These are phyloP conservation scores for Alectura lathami DNA, from an alignment of 2,113 vertebrate species.

Conservation along the genomic window DNA sequence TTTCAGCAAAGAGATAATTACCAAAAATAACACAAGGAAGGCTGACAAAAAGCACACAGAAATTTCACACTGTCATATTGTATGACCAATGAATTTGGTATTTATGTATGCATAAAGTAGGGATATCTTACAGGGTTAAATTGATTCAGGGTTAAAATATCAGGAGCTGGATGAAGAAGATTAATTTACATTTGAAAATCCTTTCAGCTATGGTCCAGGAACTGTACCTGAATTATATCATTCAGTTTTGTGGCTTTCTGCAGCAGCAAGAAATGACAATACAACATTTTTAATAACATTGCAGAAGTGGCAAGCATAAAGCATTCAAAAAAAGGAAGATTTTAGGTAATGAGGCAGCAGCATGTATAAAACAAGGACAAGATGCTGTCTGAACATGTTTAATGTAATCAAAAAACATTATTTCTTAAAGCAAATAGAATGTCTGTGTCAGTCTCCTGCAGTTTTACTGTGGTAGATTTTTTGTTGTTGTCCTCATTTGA, in stretches of 20 bases:
- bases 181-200: background rate
- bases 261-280: background rate
- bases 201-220: background rate
- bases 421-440: background rate
- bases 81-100: background rate
- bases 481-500: background rate
- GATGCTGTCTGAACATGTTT: background rate
- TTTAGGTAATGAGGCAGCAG: background rate
- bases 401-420: background rate
- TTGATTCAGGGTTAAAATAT: background rate
- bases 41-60: background rate
- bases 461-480: background rate
- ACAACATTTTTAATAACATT: background rate
- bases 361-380: background rate
- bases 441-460: background rate
- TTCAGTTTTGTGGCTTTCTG: background rate
- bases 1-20: background rate
- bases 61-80: background rate
- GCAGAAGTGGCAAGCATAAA: background rate
- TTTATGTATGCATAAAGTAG: background rate
- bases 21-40: background rate
- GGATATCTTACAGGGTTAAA: background rate
- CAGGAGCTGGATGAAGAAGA: background rate
- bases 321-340: background rate
- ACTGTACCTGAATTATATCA: background rate